phyloP scores from a whole-genome alignment of 2,113 vertebrate species.

The Girardinichthys multiradiatus region DNA sequence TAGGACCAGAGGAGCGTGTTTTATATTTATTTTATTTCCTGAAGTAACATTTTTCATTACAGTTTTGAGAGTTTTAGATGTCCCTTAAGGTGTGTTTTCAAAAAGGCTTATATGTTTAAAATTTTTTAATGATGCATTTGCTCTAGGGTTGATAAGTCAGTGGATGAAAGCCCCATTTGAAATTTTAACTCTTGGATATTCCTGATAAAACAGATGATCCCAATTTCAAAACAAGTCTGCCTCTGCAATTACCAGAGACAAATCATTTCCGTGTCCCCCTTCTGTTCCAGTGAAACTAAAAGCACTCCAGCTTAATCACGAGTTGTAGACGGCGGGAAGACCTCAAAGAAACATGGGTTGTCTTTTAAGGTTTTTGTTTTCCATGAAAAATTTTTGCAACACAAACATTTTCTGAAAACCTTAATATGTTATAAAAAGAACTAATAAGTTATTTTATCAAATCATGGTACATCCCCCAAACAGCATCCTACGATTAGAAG shows the following conservation, averaged over 20 bases:
- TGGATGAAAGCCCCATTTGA: slow-evolving; percentile 2
- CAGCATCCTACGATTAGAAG: too few species aligned
- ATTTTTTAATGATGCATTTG: background rate
- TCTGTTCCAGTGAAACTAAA: slow-evolving; percentile 17
- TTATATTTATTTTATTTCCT: too few species aligned
- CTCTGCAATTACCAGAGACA: slow-evolving; percentile 2
- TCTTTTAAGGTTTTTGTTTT: background rate
- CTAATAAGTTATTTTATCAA: too few species aligned
- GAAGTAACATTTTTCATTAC: too few species aligned
- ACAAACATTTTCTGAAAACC: background rate
- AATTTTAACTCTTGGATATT: background rate
- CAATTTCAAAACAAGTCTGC: slow-evolving; percentile 4
- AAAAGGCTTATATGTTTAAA: background rate
- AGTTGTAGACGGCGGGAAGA: background rate
- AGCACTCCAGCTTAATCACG: background rate
- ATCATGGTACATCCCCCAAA: too few species aligned
- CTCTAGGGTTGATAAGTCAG: background rate
- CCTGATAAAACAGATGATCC: background rate
- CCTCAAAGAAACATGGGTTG: background rate
- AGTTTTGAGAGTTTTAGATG: background rate
- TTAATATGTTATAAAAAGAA: too few species aligned
- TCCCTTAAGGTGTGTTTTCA: background rate
- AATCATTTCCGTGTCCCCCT: slow-evolving; percentile 5
- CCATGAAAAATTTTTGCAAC: background rate
- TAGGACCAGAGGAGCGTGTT: too few species aligned